Conservation (phyloP, 2,797 vertebrate genomes). For the Mastacembelus armatus region DNA sequence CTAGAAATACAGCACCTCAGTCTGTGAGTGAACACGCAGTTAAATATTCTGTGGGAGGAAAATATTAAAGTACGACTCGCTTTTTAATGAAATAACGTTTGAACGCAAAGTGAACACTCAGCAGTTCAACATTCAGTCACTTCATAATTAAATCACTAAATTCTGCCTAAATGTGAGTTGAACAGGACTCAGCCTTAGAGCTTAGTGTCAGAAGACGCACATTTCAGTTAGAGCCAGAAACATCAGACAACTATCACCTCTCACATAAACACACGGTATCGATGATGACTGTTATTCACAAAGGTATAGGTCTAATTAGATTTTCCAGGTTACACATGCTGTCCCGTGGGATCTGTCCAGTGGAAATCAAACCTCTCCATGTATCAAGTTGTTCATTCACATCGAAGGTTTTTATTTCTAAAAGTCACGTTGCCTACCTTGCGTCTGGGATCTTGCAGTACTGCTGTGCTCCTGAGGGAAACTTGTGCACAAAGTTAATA, state of each 20-base stretch:
- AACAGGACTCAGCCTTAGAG: background rate
- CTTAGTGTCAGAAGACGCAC: background rate
- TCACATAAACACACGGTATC: too few species aligned
- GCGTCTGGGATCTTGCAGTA: constrained; percentile 37
- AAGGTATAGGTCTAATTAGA: too few species aligned
- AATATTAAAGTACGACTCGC: background rate
- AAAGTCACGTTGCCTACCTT: constrained; percentile 62
- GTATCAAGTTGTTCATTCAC: background rate
- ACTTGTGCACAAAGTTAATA: constrained; percentile 70
- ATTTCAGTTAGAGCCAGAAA: background rate
- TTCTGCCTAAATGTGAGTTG: too few species aligned
- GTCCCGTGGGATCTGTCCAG: too few species aligned
- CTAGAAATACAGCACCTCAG: background rate
- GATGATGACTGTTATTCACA: too few species aligned
- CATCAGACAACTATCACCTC: background rate
- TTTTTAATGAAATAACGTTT: background rate
- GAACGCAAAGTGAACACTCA: background rate
- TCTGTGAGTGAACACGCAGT: background rate
- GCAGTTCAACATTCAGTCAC: background rate
- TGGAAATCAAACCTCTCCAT: background rate
- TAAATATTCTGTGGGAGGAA: too few species aligned
- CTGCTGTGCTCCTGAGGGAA: constrained; percentile 37
- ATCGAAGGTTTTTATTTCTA: background rate
- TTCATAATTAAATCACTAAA: background rate
- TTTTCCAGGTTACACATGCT: too few species aligned